phyloP scores from a whole-genome alignment of 1,140 invertebrate species.

The Bombus pyrosoma region DNA sequence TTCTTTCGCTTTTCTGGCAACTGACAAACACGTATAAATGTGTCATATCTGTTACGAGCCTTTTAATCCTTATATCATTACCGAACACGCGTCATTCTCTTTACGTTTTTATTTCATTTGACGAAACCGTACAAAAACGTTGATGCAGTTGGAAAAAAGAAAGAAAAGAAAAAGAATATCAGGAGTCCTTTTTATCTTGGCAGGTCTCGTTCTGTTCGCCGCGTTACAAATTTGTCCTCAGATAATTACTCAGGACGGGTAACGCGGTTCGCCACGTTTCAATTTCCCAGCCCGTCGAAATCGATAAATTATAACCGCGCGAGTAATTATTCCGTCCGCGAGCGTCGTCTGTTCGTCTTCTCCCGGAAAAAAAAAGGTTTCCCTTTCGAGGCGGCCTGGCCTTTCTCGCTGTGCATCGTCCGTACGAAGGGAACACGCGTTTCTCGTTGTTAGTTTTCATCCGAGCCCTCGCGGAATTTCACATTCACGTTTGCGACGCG shows the following conservation, averaged over 20 bases:
- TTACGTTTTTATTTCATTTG: background rate
- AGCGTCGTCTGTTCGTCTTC: background rate
- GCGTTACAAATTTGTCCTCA: background rate
- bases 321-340: constrained; percentile 10
- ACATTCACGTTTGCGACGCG: background rate
- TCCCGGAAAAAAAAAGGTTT: background rate
- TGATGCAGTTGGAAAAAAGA: background rate
- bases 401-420: background rate
- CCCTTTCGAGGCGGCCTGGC: background rate
- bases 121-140: background rate
- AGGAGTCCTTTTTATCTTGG: background rate
- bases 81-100: too few species aligned
- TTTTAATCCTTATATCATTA: too few species aligned
- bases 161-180: background rate
- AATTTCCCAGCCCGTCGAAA: background rate
- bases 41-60: too few species aligned
- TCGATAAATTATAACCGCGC: constrained; percentile 31
- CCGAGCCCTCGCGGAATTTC: background rate
- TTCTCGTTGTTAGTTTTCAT: background rate
- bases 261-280: background rate
- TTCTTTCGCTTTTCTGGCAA: too few species aligned
- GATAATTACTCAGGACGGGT: background rate
- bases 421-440: background rate
- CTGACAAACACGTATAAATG: too few species aligned
- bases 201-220: background rate